Conservation (phyloP, 2,113 vertebrate species). For the Suncus etruscus region DNA sequence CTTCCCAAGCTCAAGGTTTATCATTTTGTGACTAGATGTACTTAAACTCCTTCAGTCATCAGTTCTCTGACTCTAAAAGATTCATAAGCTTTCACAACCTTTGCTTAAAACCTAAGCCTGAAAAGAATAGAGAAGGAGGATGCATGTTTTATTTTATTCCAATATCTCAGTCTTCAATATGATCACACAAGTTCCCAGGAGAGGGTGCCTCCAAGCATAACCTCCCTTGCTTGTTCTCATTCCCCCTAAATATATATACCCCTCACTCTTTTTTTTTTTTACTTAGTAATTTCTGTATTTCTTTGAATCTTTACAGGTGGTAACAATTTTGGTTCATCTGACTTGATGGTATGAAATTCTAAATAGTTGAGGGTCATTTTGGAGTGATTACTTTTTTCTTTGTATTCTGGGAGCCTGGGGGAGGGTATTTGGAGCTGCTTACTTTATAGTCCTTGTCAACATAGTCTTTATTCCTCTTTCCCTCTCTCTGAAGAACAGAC, state of each 20-base stretch:
- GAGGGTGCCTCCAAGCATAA: conserved; percentile 70
- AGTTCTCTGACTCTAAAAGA: conserved; percentile 42
- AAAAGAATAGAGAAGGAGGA: conserved; percentile 52
- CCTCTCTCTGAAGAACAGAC: conserved; percentile 69
- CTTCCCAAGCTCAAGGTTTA: conserved; percentile 47
- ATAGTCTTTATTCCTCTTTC: conserved; percentile 74
- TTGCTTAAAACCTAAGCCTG: conserved; percentile 29
- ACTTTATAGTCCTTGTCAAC: conserved; percentile 78
- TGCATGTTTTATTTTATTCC: conserved; percentile 48
- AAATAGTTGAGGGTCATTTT: conserved; percentile 83
- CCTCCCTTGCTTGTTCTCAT: conserved; percentile 17
- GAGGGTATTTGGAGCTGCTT: conserved; percentile 78
- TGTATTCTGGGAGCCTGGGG: conserved; percentile 78
- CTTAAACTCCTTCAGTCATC: conserved; percentile 22
- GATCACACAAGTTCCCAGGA: conserved; percentile 60
- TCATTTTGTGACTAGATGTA: conserved; percentile 27
- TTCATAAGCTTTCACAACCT: conserved; percentile 48
- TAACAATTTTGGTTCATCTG: conserved; percentile 84
- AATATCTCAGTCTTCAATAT: neutral
- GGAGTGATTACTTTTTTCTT: conserved; percentile 82
- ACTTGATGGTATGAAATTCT: conserved; percentile 85
- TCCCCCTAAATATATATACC: conserved; percentile 75
- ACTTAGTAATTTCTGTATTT: conserved; percentile 74
- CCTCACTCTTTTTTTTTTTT: conserved; percentile 16
- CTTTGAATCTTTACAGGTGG: conserved; percentile 84